These are phyloP conservation scores for Drosophila ananassae DNA, from an alignment of 1,140 invertebrate species.

Conservation along the genomic window DNA sequence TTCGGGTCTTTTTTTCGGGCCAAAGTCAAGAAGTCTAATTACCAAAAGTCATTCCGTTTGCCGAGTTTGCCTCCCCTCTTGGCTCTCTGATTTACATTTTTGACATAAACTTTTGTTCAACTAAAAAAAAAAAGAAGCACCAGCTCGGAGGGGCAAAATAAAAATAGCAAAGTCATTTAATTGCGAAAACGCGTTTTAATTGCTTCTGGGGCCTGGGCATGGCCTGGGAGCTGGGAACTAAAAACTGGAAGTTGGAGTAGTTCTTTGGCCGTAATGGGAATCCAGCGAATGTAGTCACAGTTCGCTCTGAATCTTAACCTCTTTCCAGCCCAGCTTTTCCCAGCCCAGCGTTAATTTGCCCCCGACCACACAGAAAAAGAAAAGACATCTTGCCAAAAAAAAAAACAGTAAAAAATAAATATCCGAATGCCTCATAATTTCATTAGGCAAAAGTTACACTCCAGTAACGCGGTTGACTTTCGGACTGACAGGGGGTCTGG, in stretches of 20 bases:
- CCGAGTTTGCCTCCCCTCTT: neutral
- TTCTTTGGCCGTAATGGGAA: constrained; percentile 33
- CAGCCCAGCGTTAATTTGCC: constrained; percentile 54
- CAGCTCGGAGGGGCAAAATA: constrained; percentile 24
- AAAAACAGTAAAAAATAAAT: constrained; percentile 15
- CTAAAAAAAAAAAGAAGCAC: constrained; percentile 54
- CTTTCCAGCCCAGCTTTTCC: constrained; percentile 51
- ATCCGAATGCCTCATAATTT: constrained; percentile 53
- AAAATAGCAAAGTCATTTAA: constrained; percentile 82
- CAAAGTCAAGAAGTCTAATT: constrained; percentile 77
- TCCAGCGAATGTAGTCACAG: constrained; percentile 39
- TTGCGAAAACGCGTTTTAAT: constrained; percentile 82
- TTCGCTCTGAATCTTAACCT: constrained; percentile 39
- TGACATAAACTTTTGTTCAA: constrained; percentile 80
- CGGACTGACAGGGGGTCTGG: neutral
- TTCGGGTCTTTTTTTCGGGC: constrained; percentile 17
- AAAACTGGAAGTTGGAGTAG: constrained; percentile 8
- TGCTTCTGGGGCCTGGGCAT: constrained; percentile 53
- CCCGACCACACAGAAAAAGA: constrained; percentile 18
- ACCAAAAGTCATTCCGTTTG: constrained; percentile 69
- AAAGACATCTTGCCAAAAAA: constrained; percentile 55
- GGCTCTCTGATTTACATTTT: constrained; percentile 68
- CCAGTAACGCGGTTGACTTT: constrained; percentile 37
- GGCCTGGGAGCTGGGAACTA: constrained; percentile 32
- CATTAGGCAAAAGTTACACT: constrained; percentile 58